phyloP scores from a whole-genome alignment of 2,888 invertebrate genomes.

The Entomobrya proxima region DNA sequence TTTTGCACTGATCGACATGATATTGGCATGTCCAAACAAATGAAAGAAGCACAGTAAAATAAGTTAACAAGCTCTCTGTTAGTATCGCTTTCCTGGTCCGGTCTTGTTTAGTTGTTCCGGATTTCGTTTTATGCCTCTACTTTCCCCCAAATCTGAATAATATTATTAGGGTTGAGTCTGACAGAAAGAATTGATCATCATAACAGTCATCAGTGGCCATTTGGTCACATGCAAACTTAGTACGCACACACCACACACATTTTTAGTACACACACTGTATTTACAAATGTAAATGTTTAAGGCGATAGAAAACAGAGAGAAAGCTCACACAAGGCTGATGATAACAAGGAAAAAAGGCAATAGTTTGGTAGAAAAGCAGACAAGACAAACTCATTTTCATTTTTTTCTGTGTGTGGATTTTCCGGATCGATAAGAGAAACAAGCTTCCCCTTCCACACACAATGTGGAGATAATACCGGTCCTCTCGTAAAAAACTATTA shows the following conservation, averaged over 20 bases:
- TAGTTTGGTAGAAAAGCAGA: not conserved
- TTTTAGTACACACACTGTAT: no score
- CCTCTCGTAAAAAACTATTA: not conserved
- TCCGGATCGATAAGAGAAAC: constrained; percentile 36
- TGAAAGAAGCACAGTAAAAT: no score
- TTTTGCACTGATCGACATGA: no score
- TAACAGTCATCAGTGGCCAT: not conserved
- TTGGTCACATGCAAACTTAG: not conserved
- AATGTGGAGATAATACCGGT: not conserved
- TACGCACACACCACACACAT: not conserved
- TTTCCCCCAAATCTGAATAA: not conserved
- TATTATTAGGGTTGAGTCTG: not conserved
- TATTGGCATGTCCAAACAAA: no score
- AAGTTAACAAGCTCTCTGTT: no score
- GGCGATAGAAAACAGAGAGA: not conserved
- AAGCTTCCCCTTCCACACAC: not conserved
- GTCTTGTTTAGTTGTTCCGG: no score
- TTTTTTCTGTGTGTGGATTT: not conserved
- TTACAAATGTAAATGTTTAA: no score
- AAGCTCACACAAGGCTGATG: constrained; percentile 19
- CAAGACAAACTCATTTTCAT: constrained; percentile 46
- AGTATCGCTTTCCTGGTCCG: no score
- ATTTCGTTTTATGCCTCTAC: not conserved
- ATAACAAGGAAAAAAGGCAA: constrained; percentile 26
- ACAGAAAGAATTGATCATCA: not conserved